Evolutionary conservation across 2,888 invertebrate species (phyloP).

Genomic region (Phyllotreta striolata): DNA sequence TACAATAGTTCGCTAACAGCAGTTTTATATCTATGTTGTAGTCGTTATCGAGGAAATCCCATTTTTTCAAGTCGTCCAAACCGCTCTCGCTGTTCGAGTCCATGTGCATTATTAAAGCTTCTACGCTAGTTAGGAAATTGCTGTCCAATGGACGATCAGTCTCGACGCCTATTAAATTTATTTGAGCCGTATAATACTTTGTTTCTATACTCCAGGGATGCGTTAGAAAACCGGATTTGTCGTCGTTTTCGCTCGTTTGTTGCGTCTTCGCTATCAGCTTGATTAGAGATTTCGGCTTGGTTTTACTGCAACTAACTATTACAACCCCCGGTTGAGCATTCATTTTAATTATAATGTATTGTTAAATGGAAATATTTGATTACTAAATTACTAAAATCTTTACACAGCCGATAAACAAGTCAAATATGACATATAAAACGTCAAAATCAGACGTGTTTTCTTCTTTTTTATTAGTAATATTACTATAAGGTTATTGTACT

Average conservation of each 20-base stretch:
- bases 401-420: no score
- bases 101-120: constrained; percentile 72
- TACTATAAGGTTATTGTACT: no score
- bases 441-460: no score
- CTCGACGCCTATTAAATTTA: constrained; percentile 66
- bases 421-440: no score
- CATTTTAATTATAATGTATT: constrained; percentile 45
- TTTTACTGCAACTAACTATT: constrained; percentile 58
- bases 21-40: constrained; percentile 66
- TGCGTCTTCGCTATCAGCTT: constrained; percentile 56
- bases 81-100: constrained; percentile 65
- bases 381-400: no score
- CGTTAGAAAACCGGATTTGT: constrained; percentile 43
- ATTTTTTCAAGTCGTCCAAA: constrained; percentile 55
- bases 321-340: constrained; percentile 53
- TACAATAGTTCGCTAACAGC: constrained; percentile 66
- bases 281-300: constrained; percentile 58
- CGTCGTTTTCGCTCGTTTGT: constrained; percentile 45
- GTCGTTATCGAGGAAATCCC: constrained; percentile 52
- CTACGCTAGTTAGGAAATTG: constrained; percentile 62
- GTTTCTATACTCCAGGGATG: constrained; percentile 70
- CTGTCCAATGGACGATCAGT: constrained; percentile 62
- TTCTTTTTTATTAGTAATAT: no score
- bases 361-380: no score
- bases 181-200: constrained; percentile 75